Evolutionary conservation across 2,888 invertebrate species (phyloP).

Genomic region (Caradrina clavipalpis): DNA sequence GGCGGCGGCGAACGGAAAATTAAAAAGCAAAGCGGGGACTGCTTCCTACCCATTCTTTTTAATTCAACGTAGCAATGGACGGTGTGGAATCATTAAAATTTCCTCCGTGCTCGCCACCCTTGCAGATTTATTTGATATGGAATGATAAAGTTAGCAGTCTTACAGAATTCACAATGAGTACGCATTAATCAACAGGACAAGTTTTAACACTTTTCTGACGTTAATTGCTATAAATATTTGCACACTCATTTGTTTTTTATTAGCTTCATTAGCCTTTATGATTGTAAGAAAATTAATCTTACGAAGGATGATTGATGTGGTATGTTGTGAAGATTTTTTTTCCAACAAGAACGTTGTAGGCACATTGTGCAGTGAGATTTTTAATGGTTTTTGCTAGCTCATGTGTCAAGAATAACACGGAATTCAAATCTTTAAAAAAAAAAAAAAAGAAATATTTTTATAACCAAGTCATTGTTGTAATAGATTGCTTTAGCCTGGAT

Average conservation of each 20-base stretch:
- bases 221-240: slow-evolving; percentile 73
- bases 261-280: slow-evolving; percentile 71
- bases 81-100: slow-evolving; percentile 86
- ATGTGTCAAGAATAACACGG: not conserved
- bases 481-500: slow-evolving; percentile 25
- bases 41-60: slow-evolving; percentile 87
- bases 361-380: slow-evolving; percentile 12
- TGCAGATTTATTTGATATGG: slow-evolving; percentile 80
- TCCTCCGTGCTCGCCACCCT: slow-evolving; percentile 74
- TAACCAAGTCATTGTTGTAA: slow-evolving; percentile 10
- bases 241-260: slow-evolving; percentile 65
- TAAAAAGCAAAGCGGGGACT: slow-evolving; percentile 86
- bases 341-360: slow-evolving; percentile 24
- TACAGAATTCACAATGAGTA: slow-evolving; percentile 73
- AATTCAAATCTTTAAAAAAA: not conserved
- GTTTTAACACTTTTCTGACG: slow-evolving; percentile 60
- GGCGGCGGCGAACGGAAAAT: slow-evolving; percentile 88
- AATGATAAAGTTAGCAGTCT: slow-evolving; percentile 69
- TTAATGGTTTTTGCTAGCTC: slow-evolving; percentile 23
- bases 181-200: slow-evolving; percentile 49
- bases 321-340: slow-evolving; percentile 48
- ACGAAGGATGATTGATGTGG: slow-evolving; percentile 63
- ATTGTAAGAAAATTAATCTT: slow-evolving; percentile 70
- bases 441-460: slow-evolving; percentile 8
- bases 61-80: slow-evolving; percentile 81